Evolutionary conservation across 2,113 vertebrate species (phyloP).

Genomic region (Ophthalmolycus amberensis): DNA sequence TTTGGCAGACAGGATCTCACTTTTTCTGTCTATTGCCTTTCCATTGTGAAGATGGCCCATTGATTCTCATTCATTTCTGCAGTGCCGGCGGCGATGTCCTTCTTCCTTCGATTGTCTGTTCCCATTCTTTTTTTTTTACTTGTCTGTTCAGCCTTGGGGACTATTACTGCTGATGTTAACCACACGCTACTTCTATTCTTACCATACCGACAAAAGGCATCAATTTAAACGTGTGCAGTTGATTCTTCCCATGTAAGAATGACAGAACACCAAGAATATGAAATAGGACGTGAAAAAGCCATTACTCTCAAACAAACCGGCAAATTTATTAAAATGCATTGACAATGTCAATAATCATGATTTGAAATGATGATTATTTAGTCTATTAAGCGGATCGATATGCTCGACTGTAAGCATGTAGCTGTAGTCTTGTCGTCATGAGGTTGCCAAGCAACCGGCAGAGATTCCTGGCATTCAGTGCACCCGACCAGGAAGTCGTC

Average conservation of each 20-base stretch:
- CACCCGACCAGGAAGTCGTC: not conserved
- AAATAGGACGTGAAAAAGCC: not conserved
- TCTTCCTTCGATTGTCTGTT: conserved; percentile 15
- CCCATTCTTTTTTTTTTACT: conserved; percentile 22
- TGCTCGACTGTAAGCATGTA: not conserved
- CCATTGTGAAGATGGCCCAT: conserved; percentile 28
- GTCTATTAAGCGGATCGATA: not conserved
- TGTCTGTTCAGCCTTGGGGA: conserved; percentile 29
- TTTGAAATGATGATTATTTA: not conserved
- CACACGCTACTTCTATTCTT: not conserved
- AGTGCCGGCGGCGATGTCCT: conserved; percentile 22
- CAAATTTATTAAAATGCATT: not conserved
- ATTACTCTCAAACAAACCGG: not conserved
- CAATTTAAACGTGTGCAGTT: not conserved
- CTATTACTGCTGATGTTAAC: conserved; percentile 25
- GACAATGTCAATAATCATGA: too few species aligned
- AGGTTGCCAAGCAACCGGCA: conserved; percentile 25
- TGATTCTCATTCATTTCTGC: conserved; percentile 13
- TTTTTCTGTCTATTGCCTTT: conserved; percentile 33
- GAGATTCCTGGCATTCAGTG: conserved; percentile 17
- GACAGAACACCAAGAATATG: not conserved
- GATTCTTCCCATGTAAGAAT: not conserved
- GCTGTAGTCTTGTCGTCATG: not conserved
- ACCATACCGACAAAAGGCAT: conserved; percentile 18
- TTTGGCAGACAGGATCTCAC: conserved; percentile 42